Percentiles rank a stretch among this genome's conserved stretches.
phyloP scores from a whole-genome alignment of 1,140 invertebrate species.

The Rhynchophorus ferrugineus region DNA sequence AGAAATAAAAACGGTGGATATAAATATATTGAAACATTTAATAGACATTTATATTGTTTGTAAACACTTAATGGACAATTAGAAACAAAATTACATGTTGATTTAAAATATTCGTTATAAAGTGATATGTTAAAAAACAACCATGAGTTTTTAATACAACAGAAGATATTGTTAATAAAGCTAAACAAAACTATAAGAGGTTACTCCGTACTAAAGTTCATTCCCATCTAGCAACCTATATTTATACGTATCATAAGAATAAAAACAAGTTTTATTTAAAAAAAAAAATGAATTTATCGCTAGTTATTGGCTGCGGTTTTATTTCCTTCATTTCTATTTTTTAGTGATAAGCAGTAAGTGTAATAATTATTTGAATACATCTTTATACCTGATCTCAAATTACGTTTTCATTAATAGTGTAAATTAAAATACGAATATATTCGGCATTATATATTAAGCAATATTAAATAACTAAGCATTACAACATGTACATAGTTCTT shows the following conservation, averaged over 20 bases:
- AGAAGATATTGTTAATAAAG: background rate
- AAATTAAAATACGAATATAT: background rate
- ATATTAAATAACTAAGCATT: background rate
- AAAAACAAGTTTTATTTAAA: background rate
- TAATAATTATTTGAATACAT: too few relatives aligned
- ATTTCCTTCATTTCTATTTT: too few relatives aligned
- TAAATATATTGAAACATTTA: slow-evolving; percentile 3
- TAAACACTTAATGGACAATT: slow-evolving; percentile 9
- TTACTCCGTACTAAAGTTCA: background rate
- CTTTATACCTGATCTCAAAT: too few relatives aligned
- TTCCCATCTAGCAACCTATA: background rate
- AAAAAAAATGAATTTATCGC: too few relatives aligned
- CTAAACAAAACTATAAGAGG: slow-evolving; percentile 7
- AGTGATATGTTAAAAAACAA: background rate
- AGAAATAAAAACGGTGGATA: slow-evolving; percentile 6
- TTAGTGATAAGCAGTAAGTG: too few relatives aligned
- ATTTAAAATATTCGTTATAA: background rate
- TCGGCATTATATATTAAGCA: background rate
- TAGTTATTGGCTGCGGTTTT: too few relatives aligned
- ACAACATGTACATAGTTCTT: background rate
- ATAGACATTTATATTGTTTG: slow-evolving; percentile 4
- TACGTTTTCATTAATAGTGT: background rate
- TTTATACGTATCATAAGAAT: background rate
- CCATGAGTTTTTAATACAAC: background rate
- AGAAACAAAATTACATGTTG: slow-evolving; percentile 1